Evolutionary conservation across 2,797 vertebrate species (phyloP), one percentile per base, ranked within the genome.

Genomic region (Phataginus tricuspis): DNA sequence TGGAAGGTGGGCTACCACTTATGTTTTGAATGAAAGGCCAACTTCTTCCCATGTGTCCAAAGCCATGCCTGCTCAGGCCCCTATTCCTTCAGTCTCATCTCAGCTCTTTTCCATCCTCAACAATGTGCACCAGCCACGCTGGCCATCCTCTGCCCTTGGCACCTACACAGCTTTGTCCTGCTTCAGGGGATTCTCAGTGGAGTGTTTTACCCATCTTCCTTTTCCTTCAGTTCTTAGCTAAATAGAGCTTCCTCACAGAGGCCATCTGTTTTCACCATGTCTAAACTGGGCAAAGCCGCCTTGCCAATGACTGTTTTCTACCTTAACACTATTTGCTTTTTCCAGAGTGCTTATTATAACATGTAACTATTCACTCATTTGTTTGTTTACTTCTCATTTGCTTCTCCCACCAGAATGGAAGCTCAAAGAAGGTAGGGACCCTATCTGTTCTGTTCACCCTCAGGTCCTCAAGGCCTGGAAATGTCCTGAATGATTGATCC

Each of bases 211-310:
- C 4, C 27, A 86, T 66, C 0, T 37, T 49, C n/a, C 16, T 96
- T 15, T 14, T 68, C 23, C 59, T 80, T 80, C 27, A 12, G 15
- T 49, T 80, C 34, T 66, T 37, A 51, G 39, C 27, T 53, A 31
- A 75, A 21, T 5, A 45, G 31, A 75, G 31, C 39, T 51, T 90
- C 45, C 31, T 61, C 27, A 0, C 1, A 69, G 59, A 77, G 11
- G 16, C 23, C 19, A 2, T 57, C 14, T 51, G 7, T 55, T 55
- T 31, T 45, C 23, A 39, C 18, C 27, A 3, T 57, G 9, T 57
- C n/a, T 39, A 29, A 74, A 31, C 0, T 42, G 51, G 42, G n/a
- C 16, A 4, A 2, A 9, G n/a, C 7, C 10, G 5, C 13, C 9
- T 79, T 3, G 18, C 4, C 5, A 2, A 4, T 53, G n/a, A 45